phyloP scores from a whole-genome alignment of 2,113 vertebrate genomes.

The Picathartes gymnocephalus region DNA sequence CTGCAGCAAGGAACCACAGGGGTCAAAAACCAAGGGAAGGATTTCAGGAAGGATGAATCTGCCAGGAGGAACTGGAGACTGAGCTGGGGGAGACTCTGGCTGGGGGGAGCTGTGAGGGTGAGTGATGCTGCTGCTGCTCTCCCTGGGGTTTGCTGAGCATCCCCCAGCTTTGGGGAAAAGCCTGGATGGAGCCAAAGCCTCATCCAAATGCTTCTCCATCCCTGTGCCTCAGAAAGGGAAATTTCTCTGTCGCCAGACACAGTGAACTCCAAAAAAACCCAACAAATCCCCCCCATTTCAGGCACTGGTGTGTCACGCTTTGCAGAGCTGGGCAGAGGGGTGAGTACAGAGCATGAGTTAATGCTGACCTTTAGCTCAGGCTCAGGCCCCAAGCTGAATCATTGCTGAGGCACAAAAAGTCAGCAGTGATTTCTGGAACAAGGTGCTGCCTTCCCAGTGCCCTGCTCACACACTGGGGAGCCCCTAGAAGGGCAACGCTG shows the following conservation, averaged over 20 bases:
- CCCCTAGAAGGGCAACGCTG: background rate
- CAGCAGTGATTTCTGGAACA: background rate
- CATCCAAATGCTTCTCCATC: background rate
- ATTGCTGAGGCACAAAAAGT: background rate
- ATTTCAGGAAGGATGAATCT: background rate
- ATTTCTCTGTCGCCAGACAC: background rate
- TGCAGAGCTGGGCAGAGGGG: background rate
- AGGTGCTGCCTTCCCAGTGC: background rate
- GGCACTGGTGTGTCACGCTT: background rate
- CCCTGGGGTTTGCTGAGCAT: background rate
- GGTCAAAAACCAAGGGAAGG: background rate
- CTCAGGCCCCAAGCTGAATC: slow-evolving; percentile 13
- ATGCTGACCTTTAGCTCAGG: background rate
- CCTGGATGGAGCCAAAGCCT: background rate
- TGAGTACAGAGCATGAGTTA: background rate
- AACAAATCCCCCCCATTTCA: background rate
- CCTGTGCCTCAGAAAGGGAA: background rate
- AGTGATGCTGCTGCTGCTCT: background rate
- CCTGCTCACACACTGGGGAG: background rate
- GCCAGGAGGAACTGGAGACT: background rate
- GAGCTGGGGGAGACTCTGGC: background rate
- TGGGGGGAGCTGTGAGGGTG: background rate
- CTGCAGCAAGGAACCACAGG: background rate
- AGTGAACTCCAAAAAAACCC: background rate
- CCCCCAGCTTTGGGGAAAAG: background rate